Evolutionary conservation across 2,113 vertebrate species (phyloP).

Genomic region (Leucopsar rothschildi): DNA sequence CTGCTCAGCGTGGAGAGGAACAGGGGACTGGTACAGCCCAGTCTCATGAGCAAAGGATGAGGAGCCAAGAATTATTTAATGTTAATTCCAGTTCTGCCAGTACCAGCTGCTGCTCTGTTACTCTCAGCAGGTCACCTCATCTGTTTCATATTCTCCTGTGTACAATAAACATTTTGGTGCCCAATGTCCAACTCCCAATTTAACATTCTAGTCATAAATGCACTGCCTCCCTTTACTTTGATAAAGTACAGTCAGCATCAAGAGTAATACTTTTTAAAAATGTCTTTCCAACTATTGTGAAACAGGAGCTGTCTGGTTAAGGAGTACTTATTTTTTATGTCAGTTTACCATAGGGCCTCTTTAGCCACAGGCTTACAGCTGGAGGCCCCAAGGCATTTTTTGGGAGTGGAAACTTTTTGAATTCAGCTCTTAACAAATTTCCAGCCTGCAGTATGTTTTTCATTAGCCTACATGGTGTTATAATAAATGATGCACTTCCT

Average conservation of each 20-base stretch:
- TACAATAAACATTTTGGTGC: neutral
- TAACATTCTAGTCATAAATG: neutral
- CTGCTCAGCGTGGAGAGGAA: neutral
- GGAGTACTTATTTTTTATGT: constrained; percentile 39
- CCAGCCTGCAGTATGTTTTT: constrained; percentile 57
- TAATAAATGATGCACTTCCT: constrained; percentile 63
- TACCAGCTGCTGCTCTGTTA: neutral
- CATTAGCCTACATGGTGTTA: constrained; percentile 55
- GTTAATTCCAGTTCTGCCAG: neutral
- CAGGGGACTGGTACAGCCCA: neutral
- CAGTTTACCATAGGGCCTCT: constrained; percentile 49
- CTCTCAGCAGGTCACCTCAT: neutral
- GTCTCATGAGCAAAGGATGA: neutral
- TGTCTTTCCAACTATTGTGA: constrained; percentile 7
- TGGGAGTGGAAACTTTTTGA: constrained; percentile 42
- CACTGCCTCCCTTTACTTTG: neutral
- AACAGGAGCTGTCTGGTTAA: constrained; percentile 48
- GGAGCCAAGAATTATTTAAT: neutral
- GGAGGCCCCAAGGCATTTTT: constrained; percentile 30
- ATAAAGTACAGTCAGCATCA: neutral
- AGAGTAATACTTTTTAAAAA: neutral
- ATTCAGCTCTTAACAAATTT: constrained; percentile 48
- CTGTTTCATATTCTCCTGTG: neutral
- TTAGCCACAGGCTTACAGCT: constrained; percentile 15
- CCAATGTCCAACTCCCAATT: neutral